These are phyloP conservation scores for Cydia fagiglandana DNA, from an alignment of 1,140 invertebrate genomes.

Conservation along the genomic window DNA sequence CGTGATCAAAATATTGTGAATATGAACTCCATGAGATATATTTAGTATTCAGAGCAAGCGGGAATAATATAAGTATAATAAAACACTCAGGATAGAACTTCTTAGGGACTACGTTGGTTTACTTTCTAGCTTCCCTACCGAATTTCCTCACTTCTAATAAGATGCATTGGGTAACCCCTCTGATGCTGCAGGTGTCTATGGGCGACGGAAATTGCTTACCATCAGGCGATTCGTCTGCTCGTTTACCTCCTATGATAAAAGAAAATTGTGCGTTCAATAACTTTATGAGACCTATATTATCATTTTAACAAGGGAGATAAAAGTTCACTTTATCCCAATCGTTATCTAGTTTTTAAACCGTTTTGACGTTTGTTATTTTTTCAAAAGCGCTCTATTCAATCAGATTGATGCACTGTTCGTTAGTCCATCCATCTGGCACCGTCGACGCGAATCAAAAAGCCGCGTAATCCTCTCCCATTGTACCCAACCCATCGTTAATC, in stretches of 20 bases:
- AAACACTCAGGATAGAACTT: neutral
- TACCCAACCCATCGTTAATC: slow-evolving; percentile 32
- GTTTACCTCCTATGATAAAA: too few species aligned
- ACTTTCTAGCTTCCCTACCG: neutral
- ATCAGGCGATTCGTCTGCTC: too few species aligned
- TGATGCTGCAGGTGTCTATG: too few species aligned
- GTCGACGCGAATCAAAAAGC: slow-evolving; percentile 11
- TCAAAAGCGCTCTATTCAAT: slow-evolving; percentile 24
- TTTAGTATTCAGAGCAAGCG: slow-evolving; percentile 15
- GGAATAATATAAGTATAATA: slow-evolving; percentile 30
- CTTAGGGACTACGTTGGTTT: neutral
- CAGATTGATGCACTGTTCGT: slow-evolving; percentile 17
- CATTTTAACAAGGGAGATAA: neutral
- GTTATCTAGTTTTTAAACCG: neutral
- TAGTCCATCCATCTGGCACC: neutral
- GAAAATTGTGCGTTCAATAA: too few species aligned
- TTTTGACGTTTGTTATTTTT: slow-evolving; percentile 31
- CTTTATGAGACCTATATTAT: too few species aligned
- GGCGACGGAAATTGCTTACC: too few species aligned
- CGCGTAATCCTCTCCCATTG: slow-evolving; percentile 1
- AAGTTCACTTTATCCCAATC: neutral
- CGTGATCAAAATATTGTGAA: slow-evolving; percentile 37
- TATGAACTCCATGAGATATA: slow-evolving; percentile 37
- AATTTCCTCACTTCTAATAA: neutral
- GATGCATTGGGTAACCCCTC: too few species aligned